Conservation (phyloP, 2,888 invertebrate genomes). For the Gymnocheta viridis region DNA sequence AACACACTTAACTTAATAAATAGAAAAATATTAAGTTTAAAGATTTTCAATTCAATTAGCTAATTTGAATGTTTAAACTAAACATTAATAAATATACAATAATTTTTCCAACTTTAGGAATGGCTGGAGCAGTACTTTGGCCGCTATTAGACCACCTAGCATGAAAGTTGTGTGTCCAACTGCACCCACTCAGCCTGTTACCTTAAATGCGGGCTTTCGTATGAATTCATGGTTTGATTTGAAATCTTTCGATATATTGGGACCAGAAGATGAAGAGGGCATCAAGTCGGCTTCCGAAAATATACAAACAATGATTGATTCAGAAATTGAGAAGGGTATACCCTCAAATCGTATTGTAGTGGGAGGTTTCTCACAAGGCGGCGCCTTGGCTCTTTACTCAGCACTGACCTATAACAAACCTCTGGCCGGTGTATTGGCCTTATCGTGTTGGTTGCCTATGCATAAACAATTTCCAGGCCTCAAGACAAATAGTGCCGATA, state of each 20-base stretch:
- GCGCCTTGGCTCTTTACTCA: slow-evolving; percentile 96
- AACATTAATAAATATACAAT: not conserved
- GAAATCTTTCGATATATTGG: slow-evolving; percentile 90
- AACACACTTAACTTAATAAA: too few relatives aligned
- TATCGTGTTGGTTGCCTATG: slow-evolving; percentile 97
- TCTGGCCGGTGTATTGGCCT: slow-evolving; percentile 93
- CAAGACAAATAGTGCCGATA: slow-evolving; percentile 84
- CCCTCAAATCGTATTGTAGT: slow-evolving; percentile 91
- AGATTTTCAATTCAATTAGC: too few relatives aligned
- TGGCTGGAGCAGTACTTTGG: slow-evolving; percentile 96
- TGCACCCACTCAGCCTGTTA: slow-evolving; percentile 94
- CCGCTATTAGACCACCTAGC: slow-evolving; percentile 89
- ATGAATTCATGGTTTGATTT: slow-evolving; percentile 99
- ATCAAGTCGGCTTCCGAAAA: slow-evolving; percentile 90
- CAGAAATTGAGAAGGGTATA: slow-evolving; percentile 92
- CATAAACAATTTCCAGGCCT: slow-evolving; percentile 90
- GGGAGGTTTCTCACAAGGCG: slow-evolving; percentile 99
- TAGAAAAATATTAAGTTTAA: too few relatives aligned
- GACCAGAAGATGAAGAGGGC: slow-evolving; percentile 95
- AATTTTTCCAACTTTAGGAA: slow-evolving; percentile 84
- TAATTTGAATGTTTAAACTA: too few relatives aligned
- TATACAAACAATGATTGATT: slow-evolving; percentile 90
- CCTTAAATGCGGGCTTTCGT: slow-evolving; percentile 93
- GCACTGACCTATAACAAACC: slow-evolving; percentile 91
- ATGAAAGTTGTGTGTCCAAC: slow-evolving; percentile 97